phyloP scores from a whole-genome alignment of 2,888 invertebrate genomes.

The Elaeidobius kamerunicus region DNA sequence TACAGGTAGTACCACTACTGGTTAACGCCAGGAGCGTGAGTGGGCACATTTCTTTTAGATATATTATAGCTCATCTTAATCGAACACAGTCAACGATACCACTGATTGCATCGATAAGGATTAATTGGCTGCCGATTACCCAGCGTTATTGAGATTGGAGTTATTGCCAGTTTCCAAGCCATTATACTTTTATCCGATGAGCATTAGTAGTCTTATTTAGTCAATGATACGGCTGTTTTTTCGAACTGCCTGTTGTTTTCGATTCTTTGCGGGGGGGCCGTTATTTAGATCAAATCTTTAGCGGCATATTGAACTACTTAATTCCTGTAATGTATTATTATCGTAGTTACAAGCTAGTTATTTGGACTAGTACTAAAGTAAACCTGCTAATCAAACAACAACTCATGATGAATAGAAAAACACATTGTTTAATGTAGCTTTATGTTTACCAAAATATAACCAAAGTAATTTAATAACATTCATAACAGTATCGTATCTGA shows the following conservation, averaged over 20 bases:
- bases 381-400: too few species aligned
- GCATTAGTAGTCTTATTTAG: constrained; percentile 43
- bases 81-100: constrained; percentile 45
- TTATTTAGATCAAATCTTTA: constrained; percentile 24
- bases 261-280: constrained; percentile 22
- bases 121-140: constrained; percentile 48
- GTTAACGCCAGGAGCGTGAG: constrained; percentile 45
- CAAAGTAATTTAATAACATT: too few species aligned
- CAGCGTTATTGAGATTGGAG: constrained; percentile 46
- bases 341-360: too few species aligned
- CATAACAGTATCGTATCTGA: too few species aligned
- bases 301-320: constrained; percentile 20
- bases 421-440: too few species aligned
- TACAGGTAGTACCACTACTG: constrained; percentile 44
- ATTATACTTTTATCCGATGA: constrained; percentile 43
- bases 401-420: too few species aligned
- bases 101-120: constrained; percentile 45
- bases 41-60: constrained; percentile 44
- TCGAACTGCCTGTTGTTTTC: too few species aligned
- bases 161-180: constrained; percentile 38
- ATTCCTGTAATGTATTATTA: constrained; percentile 14
- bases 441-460: too few species aligned
- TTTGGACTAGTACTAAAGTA: too few species aligned
- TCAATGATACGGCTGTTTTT: constrained; percentile 41
- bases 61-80: constrained; percentile 46